Percentiles rank a stretch among this genome's conserved stretches.
Conservation (phyloP, 2,113 vertebrate genomes). For the Verasper variegatus region DNA sequence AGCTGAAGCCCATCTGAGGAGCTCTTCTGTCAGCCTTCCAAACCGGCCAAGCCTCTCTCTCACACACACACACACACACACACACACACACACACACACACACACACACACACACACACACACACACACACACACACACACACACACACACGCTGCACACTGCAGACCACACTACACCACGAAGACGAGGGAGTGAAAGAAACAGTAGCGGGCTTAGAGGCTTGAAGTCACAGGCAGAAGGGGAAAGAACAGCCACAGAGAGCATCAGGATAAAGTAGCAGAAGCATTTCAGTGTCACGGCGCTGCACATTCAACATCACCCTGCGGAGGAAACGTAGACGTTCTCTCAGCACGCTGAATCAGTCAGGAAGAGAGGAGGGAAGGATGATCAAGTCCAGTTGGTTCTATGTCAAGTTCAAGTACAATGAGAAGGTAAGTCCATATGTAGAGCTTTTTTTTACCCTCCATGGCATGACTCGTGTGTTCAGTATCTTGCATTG, state of each 20-base stretch:
- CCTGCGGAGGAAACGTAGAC: constrained; percentile 38
- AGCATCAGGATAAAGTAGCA: constrained; percentile 59
- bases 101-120: constrained; percentile 43
- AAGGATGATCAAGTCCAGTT: constrained; percentile 98
- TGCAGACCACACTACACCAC: constrained; percentile 23
- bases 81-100: constrained; percentile 40
- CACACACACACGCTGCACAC: constrained; percentile 40
- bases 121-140: constrained; percentile 38
- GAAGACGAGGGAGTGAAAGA: constrained; percentile 51
- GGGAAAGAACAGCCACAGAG: constrained; percentile 46
- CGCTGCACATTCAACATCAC: background rate
- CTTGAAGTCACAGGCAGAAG: constrained; percentile 55
- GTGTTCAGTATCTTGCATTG: background rate
- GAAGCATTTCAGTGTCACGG: constrained; percentile 15
- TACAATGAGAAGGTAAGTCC: constrained; percentile 94
- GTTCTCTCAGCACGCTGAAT: constrained; percentile 13
- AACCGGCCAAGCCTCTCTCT: constrained; percentile 60
- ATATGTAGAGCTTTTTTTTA: background rate
- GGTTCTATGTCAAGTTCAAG: constrained; percentile 99
- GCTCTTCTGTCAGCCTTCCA: constrained; percentile 88
- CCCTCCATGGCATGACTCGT: background rate
- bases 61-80: constrained; percentile 39
- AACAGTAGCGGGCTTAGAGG: constrained; percentile 46
- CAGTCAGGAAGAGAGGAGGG: constrained; percentile 56
- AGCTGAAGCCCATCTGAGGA: constrained; percentile 86